phyloP scores from a whole-genome alignment of 2,888 invertebrate species.

The Lampropteryx suffumata region DNA sequence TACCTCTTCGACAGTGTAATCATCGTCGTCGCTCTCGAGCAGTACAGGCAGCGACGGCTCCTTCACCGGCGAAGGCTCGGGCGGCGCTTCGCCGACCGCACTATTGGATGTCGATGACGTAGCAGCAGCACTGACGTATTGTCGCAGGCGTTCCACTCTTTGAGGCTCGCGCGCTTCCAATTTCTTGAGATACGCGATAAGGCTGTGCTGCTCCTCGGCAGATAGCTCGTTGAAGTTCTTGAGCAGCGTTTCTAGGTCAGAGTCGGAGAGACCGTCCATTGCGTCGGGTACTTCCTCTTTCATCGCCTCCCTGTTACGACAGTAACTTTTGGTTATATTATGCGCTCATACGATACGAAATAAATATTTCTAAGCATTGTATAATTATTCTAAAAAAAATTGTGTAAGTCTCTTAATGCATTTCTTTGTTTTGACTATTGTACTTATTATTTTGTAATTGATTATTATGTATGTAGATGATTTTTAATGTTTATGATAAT shows the following conservation, averaged over 20 bases:
- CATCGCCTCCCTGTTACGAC: constrained; percentile 43
- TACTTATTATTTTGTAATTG: too few relatives aligned
- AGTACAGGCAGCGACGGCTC: constrained; percentile 15
- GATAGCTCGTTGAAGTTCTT: constrained; percentile 91
- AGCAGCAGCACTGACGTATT: constrained; percentile 86
- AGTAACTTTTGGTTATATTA: too few relatives aligned
- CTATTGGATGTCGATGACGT: constrained; percentile 20
- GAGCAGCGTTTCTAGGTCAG: constrained; percentile 89
- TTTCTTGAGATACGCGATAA: constrained; percentile 91
- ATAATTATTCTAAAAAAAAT: too few relatives aligned
- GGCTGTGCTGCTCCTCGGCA: constrained; percentile 91
- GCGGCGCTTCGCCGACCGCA: neutral
- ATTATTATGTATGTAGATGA: too few relatives aligned
- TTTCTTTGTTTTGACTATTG: too few relatives aligned
- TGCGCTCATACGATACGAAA: too few relatives aligned
- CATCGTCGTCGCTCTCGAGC: constrained; percentile 88
- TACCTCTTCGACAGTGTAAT: constrained; percentile 92
- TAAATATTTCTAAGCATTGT: too few relatives aligned
- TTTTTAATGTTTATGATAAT: too few relatives aligned
- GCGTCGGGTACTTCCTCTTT: constrained; percentile 64
- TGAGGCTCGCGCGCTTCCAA: constrained; percentile 89
- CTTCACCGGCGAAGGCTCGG: neutral
- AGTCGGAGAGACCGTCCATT: constrained; percentile 90
- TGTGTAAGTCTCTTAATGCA: too few relatives aligned
- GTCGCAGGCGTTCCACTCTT: constrained; percentile 89